Base-by-base conservation (phyloP, 2,797 vertebrate species). In the Ataeniobius toweri region DNA sequence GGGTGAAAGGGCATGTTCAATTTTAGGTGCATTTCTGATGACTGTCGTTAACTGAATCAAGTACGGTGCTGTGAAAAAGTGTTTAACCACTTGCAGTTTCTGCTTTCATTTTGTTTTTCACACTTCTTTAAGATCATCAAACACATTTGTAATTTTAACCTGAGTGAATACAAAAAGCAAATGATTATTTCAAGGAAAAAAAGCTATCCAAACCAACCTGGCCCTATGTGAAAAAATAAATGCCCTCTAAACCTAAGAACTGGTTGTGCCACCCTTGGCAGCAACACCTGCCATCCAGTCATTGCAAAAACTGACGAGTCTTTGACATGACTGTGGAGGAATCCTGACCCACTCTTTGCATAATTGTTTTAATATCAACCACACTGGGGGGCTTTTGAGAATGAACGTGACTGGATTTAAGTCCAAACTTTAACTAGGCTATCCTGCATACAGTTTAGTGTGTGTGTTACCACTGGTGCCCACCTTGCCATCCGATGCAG, bases 401-500 rank as follows among this genome's bases (percentile, higher is more conserved):
- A 24, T 24, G 20, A 41, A 6, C 36, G 39, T 36, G 31, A 39
- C 3, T 39, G 61, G 36, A 44, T 68, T 68, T 24, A n/a, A 68
- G 8, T 53, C 18, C 18, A 53, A n/a, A 68, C 65, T 44, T 22
- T 44, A 24, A 68, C 22, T 44, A 10, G 22, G 65, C 10, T 5
- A 41, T 22, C 24, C 55, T 9, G 5, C 26, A 68, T 6, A 44
- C 39, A 2, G 24, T n/a, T 5, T 22, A 41, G 7, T 26, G n/a
- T 63, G 1, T 50, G 39, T 61, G 56, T 76, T 10, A 82, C 48
- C 22, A 9, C 14, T 20, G 71, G 69, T 65, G 70, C 95, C 78
- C 86, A 99, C 98, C 97, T 99, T 99, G 92, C 97, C 95, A 0
- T 99, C 98, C 0, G 98, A 98, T 0, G 98, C 98, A 0, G 98